These are phyloP conservation scores for Achroia grisella DNA, from an alignment of 1,140 invertebrate species.

Conservation along the genomic window DNA sequence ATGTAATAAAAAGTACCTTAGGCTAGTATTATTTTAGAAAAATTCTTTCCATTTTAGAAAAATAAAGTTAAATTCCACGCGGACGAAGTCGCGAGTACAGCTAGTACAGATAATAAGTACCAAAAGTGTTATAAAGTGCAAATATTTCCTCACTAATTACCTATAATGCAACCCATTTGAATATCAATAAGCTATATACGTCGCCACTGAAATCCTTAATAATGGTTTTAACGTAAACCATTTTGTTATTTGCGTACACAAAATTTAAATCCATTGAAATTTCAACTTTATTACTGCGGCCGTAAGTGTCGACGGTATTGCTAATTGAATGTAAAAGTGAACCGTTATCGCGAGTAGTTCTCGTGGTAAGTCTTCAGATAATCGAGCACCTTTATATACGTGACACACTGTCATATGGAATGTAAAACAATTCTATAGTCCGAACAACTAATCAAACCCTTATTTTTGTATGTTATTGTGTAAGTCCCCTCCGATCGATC, in stretches of 20 bases:
- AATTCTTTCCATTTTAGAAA: no score
- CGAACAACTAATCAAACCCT: no score
- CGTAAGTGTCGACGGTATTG: neutral
- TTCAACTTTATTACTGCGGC: neutral
- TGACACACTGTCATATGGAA: neutral
- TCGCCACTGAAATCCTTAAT: neutral
- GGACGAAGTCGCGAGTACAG: no score
- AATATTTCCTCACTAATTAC: constrained; percentile 3
- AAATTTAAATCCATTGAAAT: neutral
- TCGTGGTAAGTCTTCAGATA: constrained; percentile 4
- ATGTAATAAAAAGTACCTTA: no score
- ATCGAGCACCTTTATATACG: constrained; percentile 3
- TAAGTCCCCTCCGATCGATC: no score
- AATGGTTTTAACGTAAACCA: neutral
- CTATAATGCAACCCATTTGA: constrained; percentile 2
- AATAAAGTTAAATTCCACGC: no score
- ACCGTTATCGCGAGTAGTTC: constrained; percentile 1
- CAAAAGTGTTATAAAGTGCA: constrained; percentile 4
- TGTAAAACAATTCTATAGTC: no score
- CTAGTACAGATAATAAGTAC: no score
- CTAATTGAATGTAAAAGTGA: no score
- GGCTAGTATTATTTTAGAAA: neutral
- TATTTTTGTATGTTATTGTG: no score
- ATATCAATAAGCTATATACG: neutral
- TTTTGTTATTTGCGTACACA: no score